Evolutionary conservation across 2,888 invertebrate species (phyloP).

Genomic region (Cetonia aurata): DNA sequence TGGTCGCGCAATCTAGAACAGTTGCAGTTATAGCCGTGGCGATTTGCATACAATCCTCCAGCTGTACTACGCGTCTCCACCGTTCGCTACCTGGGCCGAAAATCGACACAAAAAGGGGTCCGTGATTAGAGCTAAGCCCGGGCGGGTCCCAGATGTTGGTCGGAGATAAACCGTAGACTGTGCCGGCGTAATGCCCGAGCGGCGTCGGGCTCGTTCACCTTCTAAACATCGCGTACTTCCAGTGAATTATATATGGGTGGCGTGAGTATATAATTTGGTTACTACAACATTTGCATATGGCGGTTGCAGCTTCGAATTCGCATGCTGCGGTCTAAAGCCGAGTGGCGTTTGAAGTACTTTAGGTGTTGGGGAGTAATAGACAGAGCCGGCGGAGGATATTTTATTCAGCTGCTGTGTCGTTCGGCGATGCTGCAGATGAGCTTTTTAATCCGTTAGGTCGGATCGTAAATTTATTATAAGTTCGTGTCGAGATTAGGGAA

Average conservation of each 20-base stretch:
- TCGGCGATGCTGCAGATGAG: too few relatives aligned
- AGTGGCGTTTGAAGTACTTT: slow-evolving; percentile 50
- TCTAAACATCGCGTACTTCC: slow-evolving; percentile 48
- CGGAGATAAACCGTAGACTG: slow-evolving; percentile 55
- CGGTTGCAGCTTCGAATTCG: slow-evolving; percentile 60
- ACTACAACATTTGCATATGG: slow-evolving; percentile 66
- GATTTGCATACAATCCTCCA: slow-evolving; percentile 54
- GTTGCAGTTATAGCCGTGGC: slow-evolving; percentile 50
- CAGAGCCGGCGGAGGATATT: slow-evolving; percentile 28
- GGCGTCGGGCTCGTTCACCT: slow-evolving; percentile 42
- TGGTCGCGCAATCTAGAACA: slow-evolving; percentile 57
- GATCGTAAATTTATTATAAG: too few relatives aligned
- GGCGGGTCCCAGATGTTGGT: slow-evolving; percentile 57
- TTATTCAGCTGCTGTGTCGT: too few relatives aligned
- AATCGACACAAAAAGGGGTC: slow-evolving; percentile 54
- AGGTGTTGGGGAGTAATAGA: slow-evolving; percentile 33
- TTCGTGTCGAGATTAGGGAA: too few relatives aligned
- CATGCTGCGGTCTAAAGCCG: slow-evolving; percentile 54
- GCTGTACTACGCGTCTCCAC: slow-evolving; percentile 50
- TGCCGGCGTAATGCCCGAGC: slow-evolving; percentile 41
- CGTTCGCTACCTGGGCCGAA: slow-evolving; percentile 53
- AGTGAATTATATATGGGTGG: slow-evolving; percentile 65
- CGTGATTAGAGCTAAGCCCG: slow-evolving; percentile 53
- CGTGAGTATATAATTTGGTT: slow-evolving; percentile 66
- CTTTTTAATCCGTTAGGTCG: too few relatives aligned